Percentiles rank a stretch among this genome's conserved stretches.
Evolutionary conservation across 2,888 invertebrate species (phyloP).

Genomic region (Ichneumoninae sp.): DNA sequence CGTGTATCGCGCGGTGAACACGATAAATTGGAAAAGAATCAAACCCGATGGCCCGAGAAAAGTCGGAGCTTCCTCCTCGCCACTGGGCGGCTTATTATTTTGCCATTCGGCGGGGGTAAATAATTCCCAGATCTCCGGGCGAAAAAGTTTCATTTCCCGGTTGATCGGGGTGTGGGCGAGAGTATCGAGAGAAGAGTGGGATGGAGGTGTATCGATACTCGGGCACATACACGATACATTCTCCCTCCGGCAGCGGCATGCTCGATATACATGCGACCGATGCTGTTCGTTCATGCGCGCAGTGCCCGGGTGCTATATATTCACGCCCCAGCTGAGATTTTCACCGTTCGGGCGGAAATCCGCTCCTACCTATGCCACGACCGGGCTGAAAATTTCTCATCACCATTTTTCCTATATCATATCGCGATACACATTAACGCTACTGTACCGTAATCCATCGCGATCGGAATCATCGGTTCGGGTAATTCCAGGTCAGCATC

Average conservation of each 20-base stretch:
- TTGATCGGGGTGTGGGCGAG: slow-evolving; percentile 27
- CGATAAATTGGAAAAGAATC: slow-evolving; percentile 20
- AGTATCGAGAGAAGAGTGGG: slow-evolving; percentile 14
- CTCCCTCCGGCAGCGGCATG: slow-evolving; percentile 44
- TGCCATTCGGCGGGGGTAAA: slow-evolving; percentile 2
- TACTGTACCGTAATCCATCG: neutral
- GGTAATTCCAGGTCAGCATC: neutral
- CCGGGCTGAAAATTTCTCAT: neutral
- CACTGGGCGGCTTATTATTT: slow-evolving; percentile 11
- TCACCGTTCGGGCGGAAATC: slow-evolving; percentile 65
- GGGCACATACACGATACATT: slow-evolving; percentile 17
- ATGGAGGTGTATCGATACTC: slow-evolving; percentile 35
- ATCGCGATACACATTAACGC: neutral
- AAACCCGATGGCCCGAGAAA: neutral
- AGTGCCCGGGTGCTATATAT: slow-evolving; percentile 32
- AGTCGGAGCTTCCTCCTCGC: neutral
- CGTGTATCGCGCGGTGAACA: neutral
- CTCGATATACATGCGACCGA: slow-evolving; percentile 55
- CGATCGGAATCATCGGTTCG: slow-evolving; percentile 34
- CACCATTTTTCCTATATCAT: slow-evolving; percentile 37
- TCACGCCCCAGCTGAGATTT: slow-evolving; percentile 65
- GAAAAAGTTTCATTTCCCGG: slow-evolving; percentile 21
- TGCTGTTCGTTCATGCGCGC: slow-evolving; percentile 62
- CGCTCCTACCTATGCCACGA: slow-evolving; percentile 20
- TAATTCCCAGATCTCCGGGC: slow-evolving; percentile 23